Evolutionary conservation across 2,113 vertebrate genomes (phyloP).

Genomic region (Larimichthys crocea): DNA sequence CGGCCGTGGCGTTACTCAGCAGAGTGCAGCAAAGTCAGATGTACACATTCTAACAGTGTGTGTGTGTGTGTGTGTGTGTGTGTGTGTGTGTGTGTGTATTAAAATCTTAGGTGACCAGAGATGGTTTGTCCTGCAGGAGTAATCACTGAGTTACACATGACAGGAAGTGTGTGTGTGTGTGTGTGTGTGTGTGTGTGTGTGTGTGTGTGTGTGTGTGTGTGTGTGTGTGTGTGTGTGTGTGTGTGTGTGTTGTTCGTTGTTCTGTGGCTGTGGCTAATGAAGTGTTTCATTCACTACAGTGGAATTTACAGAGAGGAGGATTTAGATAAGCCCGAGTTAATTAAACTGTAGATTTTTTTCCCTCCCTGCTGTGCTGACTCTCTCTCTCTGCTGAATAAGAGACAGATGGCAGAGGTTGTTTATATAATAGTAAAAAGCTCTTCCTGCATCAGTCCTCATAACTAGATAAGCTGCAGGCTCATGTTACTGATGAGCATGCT

Average conservation of each 20-base stretch:
- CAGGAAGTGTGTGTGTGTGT: background rate
- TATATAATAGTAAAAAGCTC: slow-evolving; percentile 57
- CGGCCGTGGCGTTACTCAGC: slow-evolving; percentile 67
- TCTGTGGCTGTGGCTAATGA: slow-evolving; percentile 33
- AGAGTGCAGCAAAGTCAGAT: slow-evolving; percentile 63
- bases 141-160: background rate
- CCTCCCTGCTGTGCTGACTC: background rate
- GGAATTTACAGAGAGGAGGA: slow-evolving; percentile 64
- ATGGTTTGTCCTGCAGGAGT: slow-evolving; percentile 13
- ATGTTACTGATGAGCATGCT: slow-evolving; percentile 19
- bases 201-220: too few relatives aligned
- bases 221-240: too few relatives aligned
- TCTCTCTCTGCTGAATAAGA: slow-evolving; percentile 21
- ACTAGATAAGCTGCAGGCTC: slow-evolving; percentile 48
- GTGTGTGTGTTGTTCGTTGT: too few relatives aligned
- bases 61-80: too few relatives aligned
- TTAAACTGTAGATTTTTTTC: slow-evolving; percentile 53
- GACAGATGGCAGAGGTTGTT: slow-evolving; percentile 59
- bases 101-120: slow-evolving; percentile 27
- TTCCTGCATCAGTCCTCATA: slow-evolving; percentile 44
- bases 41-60: slow-evolving; percentile 21
- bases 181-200: slow-evolving; percentile 29
- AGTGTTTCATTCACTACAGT: slow-evolving; percentile 38
- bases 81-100: slow-evolving; percentile 23
- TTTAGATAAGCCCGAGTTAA: slow-evolving; percentile 77